A percentile compares a stretch with the other conserved stretches of the same genome.
Conservation (phyloP, 2,797 vertebrate genomes). For the Phalanger gymnotis region DNA sequence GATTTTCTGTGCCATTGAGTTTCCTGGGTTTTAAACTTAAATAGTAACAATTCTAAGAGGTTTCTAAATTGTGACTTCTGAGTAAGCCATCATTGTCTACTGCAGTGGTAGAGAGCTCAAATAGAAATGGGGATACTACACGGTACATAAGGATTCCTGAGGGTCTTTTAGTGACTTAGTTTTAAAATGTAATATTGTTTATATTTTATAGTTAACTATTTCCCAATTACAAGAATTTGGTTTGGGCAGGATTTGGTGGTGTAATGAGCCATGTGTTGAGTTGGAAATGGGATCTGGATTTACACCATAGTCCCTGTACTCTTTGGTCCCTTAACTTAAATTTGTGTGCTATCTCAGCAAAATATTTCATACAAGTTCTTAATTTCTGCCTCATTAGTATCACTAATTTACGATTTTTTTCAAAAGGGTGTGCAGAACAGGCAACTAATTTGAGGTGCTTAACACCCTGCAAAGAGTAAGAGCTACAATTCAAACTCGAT, state of each 20-base stretch:
- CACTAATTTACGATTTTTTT: background rate
- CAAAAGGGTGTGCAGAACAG: background rate
- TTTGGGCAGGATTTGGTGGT: background rate
- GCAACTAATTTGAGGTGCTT: background rate
- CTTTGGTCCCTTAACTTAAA: background rate
- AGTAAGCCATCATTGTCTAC: background rate
- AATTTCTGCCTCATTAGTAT: background rate
- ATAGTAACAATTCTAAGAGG: background rate
- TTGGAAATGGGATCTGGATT: background rate
- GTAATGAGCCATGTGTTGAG: background rate
- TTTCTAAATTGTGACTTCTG: background rate
- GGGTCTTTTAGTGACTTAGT: background rate
- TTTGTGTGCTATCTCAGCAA: background rate
- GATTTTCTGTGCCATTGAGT: background rate
- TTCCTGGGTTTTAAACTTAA: conserved; percentile 32
- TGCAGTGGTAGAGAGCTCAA: background rate
- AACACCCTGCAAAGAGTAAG: background rate
- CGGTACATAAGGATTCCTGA: background rate
- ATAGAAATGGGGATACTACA: background rate
- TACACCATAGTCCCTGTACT: background rate
- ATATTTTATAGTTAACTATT: background rate
- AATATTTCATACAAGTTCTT: background rate
- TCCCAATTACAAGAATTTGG: background rate
- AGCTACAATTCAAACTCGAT: background rate
- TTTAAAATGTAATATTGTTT: background rate